Evolutionary conservation across 2,797 vertebrate genomes (phyloP).

Genomic region (Percopsis omiscomaycus): DNA sequence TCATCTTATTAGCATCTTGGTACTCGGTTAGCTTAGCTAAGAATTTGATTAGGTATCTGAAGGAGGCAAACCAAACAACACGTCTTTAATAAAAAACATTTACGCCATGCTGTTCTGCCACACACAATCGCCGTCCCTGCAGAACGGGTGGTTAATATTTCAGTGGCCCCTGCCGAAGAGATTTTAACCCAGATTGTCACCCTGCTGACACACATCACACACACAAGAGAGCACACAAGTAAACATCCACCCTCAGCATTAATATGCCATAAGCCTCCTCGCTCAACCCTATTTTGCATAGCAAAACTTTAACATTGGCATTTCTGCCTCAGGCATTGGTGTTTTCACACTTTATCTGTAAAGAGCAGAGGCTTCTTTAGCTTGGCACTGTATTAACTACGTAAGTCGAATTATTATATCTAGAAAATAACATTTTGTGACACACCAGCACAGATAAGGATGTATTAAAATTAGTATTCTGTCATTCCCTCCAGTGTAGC

Average conservation of each 20-base stretch:
- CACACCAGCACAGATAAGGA: neutral
- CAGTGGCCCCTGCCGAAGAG: constrained; percentile 11
- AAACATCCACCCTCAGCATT: constrained; percentile 1
- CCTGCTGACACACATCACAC: neutral
- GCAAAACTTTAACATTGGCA: neutral
- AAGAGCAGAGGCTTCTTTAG: neutral
- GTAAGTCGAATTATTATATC: neutral
- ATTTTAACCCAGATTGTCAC: constrained; percentile 15
- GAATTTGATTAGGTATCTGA: constrained; percentile 96
- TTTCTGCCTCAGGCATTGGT: neutral
- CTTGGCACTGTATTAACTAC: neutral
- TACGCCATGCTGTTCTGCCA: neutral
- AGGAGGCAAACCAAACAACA: constrained; percentile 15
- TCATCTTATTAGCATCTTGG: constrained; percentile 97
- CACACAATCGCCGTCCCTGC: constrained; percentile 12
- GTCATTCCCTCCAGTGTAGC: too few relatives aligned
- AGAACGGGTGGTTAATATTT: constrained; percentile 27
- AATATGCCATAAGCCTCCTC: constrained; percentile 2
- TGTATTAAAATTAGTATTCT: too few relatives aligned
- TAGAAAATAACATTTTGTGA: neutral
- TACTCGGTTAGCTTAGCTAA: constrained; percentile 92
- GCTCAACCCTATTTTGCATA: neutral
- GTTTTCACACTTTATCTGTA: neutral
- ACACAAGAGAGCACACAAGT: neutral
- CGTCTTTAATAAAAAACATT: neutral